Conservation (phyloP, 2,888 invertebrate genomes). For the Odontomyia ornata region DNA sequence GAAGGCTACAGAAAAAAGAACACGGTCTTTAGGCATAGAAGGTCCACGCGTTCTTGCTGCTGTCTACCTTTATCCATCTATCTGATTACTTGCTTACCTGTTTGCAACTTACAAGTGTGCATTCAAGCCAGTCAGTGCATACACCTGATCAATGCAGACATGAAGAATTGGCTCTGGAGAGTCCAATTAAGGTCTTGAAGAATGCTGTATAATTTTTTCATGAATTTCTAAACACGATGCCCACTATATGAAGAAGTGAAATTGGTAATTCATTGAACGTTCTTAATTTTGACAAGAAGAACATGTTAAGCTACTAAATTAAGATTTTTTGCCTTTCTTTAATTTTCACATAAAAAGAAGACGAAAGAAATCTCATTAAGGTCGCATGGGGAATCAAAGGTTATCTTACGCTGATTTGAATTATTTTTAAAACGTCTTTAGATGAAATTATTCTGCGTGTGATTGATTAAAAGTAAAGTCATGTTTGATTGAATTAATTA, state of each 20-base stretch:
- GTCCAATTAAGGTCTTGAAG: not conserved
- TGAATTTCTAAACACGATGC: not conserved
- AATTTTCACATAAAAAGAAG: no score
- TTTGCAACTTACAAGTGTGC: not conserved
- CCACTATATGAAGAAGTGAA: not conserved
- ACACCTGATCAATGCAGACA: not conserved
- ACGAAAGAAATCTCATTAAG: not conserved
- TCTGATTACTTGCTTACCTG: not conserved
- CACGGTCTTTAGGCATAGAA: not conserved
- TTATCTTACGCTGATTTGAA: not conserved
- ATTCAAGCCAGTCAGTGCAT: no score
- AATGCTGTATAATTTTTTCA: not conserved
- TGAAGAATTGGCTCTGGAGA: not conserved
- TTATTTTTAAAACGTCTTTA: not conserved
- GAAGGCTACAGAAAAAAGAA: slow-evolving; percentile 9
- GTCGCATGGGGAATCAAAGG: not conserved
- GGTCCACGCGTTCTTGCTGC: not conserved
- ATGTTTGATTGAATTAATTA: no score
- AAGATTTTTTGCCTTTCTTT: no score
- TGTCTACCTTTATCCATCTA: not conserved
- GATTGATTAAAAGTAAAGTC: no score
- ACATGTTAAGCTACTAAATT: no score
- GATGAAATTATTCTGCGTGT: no score
- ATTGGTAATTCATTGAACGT: not conserved
- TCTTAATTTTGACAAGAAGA: not conserved